Percentiles rank a stretch among this genome's conserved stretches.
phyloP scores from a whole-genome alignment of 23 tunicate genomes.

The Botrylloides violaceus region DNA sequence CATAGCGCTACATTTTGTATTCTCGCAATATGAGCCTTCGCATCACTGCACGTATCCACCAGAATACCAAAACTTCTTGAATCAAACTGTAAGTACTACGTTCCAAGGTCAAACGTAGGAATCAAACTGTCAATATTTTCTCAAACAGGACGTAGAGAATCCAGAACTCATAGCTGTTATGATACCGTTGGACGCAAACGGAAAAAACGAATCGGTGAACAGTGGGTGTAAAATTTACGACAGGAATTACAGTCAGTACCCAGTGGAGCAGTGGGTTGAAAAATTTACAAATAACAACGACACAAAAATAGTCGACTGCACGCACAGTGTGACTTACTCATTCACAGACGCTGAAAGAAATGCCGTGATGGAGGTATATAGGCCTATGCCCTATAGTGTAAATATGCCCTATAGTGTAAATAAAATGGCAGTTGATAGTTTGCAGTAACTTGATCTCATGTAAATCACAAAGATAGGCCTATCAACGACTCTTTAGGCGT shows the following conservation, averaged over 20 bases:
- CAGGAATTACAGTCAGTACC: background rate
- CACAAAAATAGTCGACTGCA: background rate
- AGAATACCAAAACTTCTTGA: background rate
- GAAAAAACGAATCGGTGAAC: background rate
- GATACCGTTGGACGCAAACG: background rate
- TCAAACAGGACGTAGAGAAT: background rate
- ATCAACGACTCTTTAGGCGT: too few relatives aligned
- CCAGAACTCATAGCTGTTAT: background rate
- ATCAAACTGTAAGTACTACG: background rate
- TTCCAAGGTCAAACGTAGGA: too few relatives aligned
- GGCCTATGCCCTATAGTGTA: background rate
- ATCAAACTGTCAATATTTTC: background rate
- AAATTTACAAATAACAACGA: background rate
- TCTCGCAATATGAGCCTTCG: background rate
- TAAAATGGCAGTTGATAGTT: background rate
- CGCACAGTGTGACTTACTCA: background rate
- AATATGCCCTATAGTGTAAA: background rate
- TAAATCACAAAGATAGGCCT: too few relatives aligned
- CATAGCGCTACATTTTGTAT: slow-evolving; percentile 2
- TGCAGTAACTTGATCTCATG: too few relatives aligned
- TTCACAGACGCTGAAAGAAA: background rate
- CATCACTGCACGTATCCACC: slow-evolving; percentile 1
- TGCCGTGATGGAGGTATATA: slow-evolving; percentile 4
- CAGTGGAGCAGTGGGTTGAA: background rate
- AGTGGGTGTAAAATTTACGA: slow-evolving; percentile 10